phyloP scores from a whole-genome alignment of 2,888 invertebrate genomes.

The Aphidoletes aphidimyza region DNA sequence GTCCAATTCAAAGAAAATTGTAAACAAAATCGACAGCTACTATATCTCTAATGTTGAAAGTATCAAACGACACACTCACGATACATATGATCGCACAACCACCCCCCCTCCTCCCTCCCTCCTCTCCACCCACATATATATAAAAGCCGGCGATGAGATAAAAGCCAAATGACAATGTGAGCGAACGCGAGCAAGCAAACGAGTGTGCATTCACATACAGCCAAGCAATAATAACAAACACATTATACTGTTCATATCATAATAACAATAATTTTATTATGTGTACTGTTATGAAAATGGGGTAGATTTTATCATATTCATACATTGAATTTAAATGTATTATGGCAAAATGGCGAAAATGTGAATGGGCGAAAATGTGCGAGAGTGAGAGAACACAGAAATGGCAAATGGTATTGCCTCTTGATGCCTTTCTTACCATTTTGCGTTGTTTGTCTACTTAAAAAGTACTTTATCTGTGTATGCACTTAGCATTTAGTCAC shows the following conservation, averaged over 20 bases:
- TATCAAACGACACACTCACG: not conserved
- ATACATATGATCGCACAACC: too few relatives aligned
- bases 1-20: not conserved
- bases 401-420: not conserved
- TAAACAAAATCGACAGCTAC: slow-evolving; percentile 7
- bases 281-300: slow-evolving; percentile 52
- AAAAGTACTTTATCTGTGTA: slow-evolving; percentile 31
- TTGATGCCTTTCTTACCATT: not conserved
- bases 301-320: slow-evolving; percentile 44
- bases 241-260: slow-evolving; percentile 49
- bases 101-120: too few relatives aligned
- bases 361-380: not conserved
- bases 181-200: not conserved
- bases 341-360: not conserved
- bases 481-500: not conserved
- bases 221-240: slow-evolving; percentile 41
- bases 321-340: slow-evolving; percentile 54
- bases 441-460: slow-evolving; percentile 45
- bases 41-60: not conserved
- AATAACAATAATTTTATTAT: slow-evolving; percentile 47
- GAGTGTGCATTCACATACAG: too few relatives aligned
- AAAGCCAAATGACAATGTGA: slow-evolving; percentile 39
- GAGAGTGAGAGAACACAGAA: not conserved
- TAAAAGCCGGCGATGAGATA: not conserved
- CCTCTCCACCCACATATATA: too few relatives aligned